Base-by-base conservation (phyloP, 1,140 invertebrate species). In the Oncopeltus fasciatus region DNA sequence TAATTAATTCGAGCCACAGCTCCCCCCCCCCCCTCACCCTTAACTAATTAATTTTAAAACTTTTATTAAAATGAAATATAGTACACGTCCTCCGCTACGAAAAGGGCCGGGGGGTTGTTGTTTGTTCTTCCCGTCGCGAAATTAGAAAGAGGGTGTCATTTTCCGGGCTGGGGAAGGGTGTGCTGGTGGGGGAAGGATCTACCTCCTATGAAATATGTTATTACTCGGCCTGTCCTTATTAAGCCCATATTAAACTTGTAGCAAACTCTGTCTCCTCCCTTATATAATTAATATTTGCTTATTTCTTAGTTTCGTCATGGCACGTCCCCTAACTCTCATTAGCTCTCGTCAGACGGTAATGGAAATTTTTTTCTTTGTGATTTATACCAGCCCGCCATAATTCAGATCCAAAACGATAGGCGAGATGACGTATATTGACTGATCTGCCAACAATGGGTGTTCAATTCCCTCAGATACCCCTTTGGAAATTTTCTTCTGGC, bases 11-110 rank as follows among this genome's bases (percentile, higher is more conserved):
- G 46, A 43, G 51, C 63, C 56, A 51, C 26, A 44, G 31, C 56
- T n/a, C 51, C 16, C 62, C 33, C 31, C 31, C 44, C 61, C 56
- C 61, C 24, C 43, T 31, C 43, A 33, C 11, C 12, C 18, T 28
- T 29, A 29, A 65, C 60, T 65, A 65, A 65, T 65, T 65, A 65
- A 65, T 65, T 62, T 65, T 65, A 65, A 65, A 65, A 65, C 64
- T 65, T 65, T 65, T 65, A 65, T 65, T 65, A 65, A 65, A 65
- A 65, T 65, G 64, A 65, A 64, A 65, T 65, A 65, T 65, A 65
- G 64, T 65, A 26, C 43, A 49, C 29, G 31, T 12, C 46, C 14
- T 43, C 18, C 20, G 26, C 33, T 20, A n/a, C n/a, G n/a, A n/a
- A n/a, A n/a, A n/a, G n/a, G n/a, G 27, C 28, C 38, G n/a, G 58